Conservation (phyloP, 2,113 vertebrate species). For the Dipodomys merriami region DNA sequence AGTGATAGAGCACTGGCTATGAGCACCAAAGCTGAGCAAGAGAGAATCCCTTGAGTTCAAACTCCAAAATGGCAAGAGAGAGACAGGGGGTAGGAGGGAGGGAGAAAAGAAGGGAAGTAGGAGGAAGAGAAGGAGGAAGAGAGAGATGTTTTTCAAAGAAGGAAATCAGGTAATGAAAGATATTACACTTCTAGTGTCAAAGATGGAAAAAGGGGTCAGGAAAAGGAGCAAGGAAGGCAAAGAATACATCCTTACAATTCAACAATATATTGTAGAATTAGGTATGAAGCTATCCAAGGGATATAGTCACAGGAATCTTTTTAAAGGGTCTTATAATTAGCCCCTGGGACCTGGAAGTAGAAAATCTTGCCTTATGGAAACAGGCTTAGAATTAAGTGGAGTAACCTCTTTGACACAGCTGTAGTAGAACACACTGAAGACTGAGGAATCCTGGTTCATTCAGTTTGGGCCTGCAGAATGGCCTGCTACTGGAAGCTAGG, state of each 20-base stretch:
- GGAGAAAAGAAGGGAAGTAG: too few species aligned
- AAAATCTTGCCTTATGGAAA: neutral
- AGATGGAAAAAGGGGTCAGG: neutral
- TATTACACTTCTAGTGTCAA: neutral
- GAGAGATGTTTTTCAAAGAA: neutral
- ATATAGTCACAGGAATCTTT: neutral
- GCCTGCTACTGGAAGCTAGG: neutral
- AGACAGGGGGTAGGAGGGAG: too few species aligned
- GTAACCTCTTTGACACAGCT: neutral
- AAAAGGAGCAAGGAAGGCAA: neutral
- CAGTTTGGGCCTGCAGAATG: neutral
- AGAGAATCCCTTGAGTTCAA: too few species aligned
- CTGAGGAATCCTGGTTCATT: neutral
- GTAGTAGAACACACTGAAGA: accelerated
- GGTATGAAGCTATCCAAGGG: neutral
- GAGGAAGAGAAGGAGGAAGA: too few species aligned
- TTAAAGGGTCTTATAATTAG: neutral
- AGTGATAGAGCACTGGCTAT: too few species aligned
- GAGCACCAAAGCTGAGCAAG: too few species aligned
- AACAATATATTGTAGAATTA: neutral
- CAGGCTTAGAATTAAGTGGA: neutral
- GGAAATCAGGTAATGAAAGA: neutral
- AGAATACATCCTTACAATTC: neutral
- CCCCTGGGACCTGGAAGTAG: neutral
- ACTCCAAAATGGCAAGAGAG: too few species aligned